Evolutionary conservation across 2,113 vertebrate species (phyloP), one percentile per base, ranked within the genome.

Genomic region (Cepphus grylle): DNA sequence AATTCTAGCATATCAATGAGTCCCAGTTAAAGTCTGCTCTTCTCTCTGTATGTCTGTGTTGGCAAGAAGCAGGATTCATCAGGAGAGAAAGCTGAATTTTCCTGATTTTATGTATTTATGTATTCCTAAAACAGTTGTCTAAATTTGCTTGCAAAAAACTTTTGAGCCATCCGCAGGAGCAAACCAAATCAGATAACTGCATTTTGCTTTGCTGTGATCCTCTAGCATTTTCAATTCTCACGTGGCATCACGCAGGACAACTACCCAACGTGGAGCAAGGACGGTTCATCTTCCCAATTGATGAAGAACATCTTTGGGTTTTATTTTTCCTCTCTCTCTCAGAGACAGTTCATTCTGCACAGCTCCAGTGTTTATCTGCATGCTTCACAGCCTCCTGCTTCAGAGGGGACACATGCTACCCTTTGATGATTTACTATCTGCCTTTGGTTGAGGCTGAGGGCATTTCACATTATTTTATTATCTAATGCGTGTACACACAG

Each of bases 381-480:
- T 63, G 66, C 81, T 89, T 74, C 89, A 85, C 15, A 88, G 86
- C 61, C 89, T 90, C 71, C 52, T 83, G 79, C 76, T 93, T 76
- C 32, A 3, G 65, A 69, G 42, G 22, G 55, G 47, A 62, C 7
- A 2, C 18, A 1, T 1, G 6, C 23, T 67, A 16, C 62, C 53
- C 16, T 53, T 3, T 36, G 71, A 36, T 86, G 88, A 97, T 94
- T 94, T 93, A 90, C 78, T 45, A 15, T 25, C 90, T 93, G 89
- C 74, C 94, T 96, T 76, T 95, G 92, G 91, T 77, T 71, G 89
- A 91, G 80, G 61, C 78, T 50, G 72, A 96, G 73, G 84, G 82
- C 90, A 73, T 22, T 91, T 47, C 80, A 62, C 59, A 23, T 94
- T 78, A 94, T 92, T 95, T 95, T 93, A 91, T 97, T 95, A 95